Base-by-base conservation (phyloP, 2,113 vertebrate species). In the Rhadina sibilatrix region DNA sequence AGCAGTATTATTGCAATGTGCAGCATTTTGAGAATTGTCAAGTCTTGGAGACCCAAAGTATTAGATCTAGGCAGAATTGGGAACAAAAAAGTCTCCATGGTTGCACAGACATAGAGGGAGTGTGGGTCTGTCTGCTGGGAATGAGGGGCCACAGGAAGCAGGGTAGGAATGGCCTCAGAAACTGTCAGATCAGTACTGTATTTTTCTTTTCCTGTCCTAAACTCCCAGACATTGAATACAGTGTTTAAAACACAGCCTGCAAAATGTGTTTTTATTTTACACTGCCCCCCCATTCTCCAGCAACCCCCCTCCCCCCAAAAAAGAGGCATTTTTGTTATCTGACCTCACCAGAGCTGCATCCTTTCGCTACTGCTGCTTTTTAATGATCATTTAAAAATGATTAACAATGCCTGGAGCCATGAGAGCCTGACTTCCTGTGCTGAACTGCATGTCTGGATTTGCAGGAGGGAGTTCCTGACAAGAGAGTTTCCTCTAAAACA, bases 371-470 rank as follows among this genome's bases (percentile, higher is more conserved):
- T 77, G 76, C 65, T 92, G 75, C 78, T 95, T 94, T 96, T 96
- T 91, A 95, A 97, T 97, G 97, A 98, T 98, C 83, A 82, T 96
- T 97, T 98, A 33, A 97, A 92, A 97, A 97, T 98, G 95, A 98
- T 98, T 97, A 97, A 98, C 94, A 97, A 87, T 89, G 97, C 97
- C 96, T 96, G 93, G 95, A 98, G 95, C 90, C 95, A 96, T 93
- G 94, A 93, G 93, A 86, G 93, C 75, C 96, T 92, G 72, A 94
- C 93, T 97, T 98, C 97, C 97, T 97, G 96, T 83, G 89, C 63
- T 63, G 94, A 96, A 57, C 81, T 95, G 90, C 95, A 77, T 68
- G 97, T 97, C 98, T 97, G 96, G 95, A 94, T 96, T 96, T 97
- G 96, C 82, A 94, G 93, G 76, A 97, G 86, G 91, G 77, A 70